These are phyloP conservation scores for Strigamia crassipes DNA, from an alignment of 2,888 invertebrate species.

Conservation along the genomic window DNA sequence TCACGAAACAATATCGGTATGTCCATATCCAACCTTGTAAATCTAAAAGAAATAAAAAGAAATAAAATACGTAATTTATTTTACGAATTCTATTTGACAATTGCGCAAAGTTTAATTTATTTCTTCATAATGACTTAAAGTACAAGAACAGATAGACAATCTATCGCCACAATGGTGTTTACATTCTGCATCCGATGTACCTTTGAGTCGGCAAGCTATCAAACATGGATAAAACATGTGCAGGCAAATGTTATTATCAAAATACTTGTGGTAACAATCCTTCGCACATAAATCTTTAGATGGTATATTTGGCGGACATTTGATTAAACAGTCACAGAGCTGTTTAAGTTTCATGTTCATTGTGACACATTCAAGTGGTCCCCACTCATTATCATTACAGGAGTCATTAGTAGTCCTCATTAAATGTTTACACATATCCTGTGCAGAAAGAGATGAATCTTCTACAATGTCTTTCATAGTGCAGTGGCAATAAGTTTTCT, in stretches of 20 bases:
- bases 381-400: background rate
- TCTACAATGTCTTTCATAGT: background rate
- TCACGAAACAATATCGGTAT: too few species aligned
- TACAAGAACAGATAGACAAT: background rate
- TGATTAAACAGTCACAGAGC: background rate
- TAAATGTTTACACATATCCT: background rate
- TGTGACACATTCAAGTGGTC: background rate
- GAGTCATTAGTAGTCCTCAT: background rate
- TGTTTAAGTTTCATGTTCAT: background rate
- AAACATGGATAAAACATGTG: background rate
- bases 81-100: too few species aligned
- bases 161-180: background rate
- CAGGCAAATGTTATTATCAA: background rate
- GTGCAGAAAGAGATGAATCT: too few species aligned
- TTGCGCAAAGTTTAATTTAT: background rate
- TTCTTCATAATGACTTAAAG: background rate
- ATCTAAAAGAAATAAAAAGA: too few species aligned
- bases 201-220: background rate
- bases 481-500: background rate
- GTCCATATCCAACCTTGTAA: too few species aligned
- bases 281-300: background rate
- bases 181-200: background rate
- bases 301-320: background rate
- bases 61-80: too few species aligned
- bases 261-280: background rate